phyloP scores from a whole-genome alignment of 2,113 vertebrate genomes.

The Trogon melanurus region DNA sequence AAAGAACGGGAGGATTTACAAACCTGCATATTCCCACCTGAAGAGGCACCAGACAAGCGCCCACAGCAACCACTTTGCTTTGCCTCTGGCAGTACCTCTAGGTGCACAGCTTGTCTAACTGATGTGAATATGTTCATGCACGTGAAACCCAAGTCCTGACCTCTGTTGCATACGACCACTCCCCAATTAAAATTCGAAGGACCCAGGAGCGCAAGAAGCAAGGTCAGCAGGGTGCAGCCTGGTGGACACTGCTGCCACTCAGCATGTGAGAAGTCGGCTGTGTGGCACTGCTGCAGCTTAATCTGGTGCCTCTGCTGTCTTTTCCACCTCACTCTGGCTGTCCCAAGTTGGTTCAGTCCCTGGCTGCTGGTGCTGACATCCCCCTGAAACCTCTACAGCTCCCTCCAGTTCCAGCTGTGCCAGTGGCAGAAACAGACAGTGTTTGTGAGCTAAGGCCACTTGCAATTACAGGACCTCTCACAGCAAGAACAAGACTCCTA shows the following conservation, averaged over 20 bases:
- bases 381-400: background rate
- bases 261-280: background rate
- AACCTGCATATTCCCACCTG: background rate
- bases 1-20: conserved; percentile 5
- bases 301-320: background rate
- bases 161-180: background rate
- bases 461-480: fast-evolving
- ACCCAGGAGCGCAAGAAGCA: background rate
- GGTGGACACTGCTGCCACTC: fast-evolving
- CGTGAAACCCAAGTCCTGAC: background rate
- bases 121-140: background rate
- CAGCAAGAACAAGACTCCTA: background rate
- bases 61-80: background rate
- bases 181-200: background rate
- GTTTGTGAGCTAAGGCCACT: background rate
- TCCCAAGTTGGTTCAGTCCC: background rate
- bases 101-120: background rate
- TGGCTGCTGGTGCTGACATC: background rate
- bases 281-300: background rate
- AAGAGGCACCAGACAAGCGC: background rate
- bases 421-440: background rate
- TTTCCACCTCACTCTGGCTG: background rate
- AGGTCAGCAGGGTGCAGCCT: background rate
- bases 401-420: background rate
- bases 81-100: background rate